These are phyloP conservation scores for Megaleporinus macrocephalus DNA, from an alignment of 2,113 vertebrate genomes.

Conservation along the genomic window DNA sequence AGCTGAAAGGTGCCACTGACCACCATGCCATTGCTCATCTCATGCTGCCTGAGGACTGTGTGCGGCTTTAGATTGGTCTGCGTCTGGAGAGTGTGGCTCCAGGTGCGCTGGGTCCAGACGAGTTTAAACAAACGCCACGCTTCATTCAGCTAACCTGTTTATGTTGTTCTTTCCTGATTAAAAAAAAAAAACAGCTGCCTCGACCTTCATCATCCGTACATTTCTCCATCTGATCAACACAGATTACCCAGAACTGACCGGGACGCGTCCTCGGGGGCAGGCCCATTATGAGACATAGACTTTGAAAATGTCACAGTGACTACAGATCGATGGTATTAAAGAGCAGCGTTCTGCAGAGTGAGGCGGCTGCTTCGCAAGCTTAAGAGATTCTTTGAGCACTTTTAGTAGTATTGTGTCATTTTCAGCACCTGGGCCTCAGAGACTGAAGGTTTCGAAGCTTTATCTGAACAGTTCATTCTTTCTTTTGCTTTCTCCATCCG, in stretches of 20 bases:
- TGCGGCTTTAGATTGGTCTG: background rate
- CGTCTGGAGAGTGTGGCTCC: background rate
- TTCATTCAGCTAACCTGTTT: background rate
- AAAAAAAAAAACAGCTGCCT: background rate
- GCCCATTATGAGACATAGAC: slow-evolving; percentile 27
- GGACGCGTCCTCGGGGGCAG: background rate
- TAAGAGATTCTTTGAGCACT: background rate
- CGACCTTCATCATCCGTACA: background rate
- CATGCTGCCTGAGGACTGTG: background rate
- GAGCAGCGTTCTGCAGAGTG: background rate
- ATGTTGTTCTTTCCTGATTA: background rate
- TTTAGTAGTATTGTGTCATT: background rate
- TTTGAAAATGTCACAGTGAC: slow-evolving; percentile 42
- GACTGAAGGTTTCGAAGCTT: slow-evolving; percentile 13
- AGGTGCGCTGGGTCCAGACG: background rate
- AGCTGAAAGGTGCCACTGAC: slow-evolving; percentile 1
- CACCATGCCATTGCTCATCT: background rate
- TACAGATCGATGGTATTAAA: slow-evolving; percentile 48
- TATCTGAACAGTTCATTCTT: background rate
- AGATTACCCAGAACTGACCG: slow-evolving; percentile 26
- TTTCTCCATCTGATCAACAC: slow-evolving; percentile 32
- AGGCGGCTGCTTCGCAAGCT: background rate
- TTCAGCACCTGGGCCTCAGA: background rate
- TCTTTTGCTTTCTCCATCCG: background rate
- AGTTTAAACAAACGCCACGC: background rate